Percentiles rank a stretch among this genome's conserved stretches.
Conservation (phyloP, 2,113 vertebrate genomes). For the Pandion haliaetus region DNA sequence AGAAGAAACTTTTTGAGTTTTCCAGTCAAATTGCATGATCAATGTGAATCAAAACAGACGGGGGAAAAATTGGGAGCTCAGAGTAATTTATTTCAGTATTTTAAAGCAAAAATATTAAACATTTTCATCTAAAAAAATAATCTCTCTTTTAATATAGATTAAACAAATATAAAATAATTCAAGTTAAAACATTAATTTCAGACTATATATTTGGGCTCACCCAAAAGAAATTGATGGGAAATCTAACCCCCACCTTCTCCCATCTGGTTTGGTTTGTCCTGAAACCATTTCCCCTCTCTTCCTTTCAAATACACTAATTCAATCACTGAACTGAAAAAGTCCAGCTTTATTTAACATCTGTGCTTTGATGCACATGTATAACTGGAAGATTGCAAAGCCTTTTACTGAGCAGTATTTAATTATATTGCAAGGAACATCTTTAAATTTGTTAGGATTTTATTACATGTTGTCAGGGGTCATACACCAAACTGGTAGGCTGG, state of each 20-base stretch:
- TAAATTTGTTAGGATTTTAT: not conserved
- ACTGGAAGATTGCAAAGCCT: not conserved
- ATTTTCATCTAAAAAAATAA: not conserved
- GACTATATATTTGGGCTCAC: not conserved
- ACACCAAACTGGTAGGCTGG: not conserved
- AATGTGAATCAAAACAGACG: not conserved
- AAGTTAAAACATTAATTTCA: not conserved
- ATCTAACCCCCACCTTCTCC: not conserved
- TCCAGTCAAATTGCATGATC: not conserved
- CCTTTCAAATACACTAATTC: slow-evolving; percentile 4
- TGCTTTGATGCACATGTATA: not conserved
- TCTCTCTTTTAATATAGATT: not conserved
- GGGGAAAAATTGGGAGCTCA: not conserved
- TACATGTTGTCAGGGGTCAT: not conserved
- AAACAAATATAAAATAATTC: not conserved
- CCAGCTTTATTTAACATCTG: slow-evolving; percentile 32
- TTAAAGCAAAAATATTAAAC: not conserved
- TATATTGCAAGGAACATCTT: not conserved
- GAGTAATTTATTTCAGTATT: not conserved
- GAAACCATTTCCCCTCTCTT: slow-evolving; percentile 23
- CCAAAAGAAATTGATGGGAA: not conserved
- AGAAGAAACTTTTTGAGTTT: not conserved
- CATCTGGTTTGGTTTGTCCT: slow-evolving; percentile 46
- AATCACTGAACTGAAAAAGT: slow-evolving; percentile 28
- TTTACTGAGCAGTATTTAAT: not conserved